Evolutionary conservation across 2,113 vertebrate species (phyloP), one percentile per base, ranked within the genome.

Genomic region (Sebastes fasciatus): DNA sequence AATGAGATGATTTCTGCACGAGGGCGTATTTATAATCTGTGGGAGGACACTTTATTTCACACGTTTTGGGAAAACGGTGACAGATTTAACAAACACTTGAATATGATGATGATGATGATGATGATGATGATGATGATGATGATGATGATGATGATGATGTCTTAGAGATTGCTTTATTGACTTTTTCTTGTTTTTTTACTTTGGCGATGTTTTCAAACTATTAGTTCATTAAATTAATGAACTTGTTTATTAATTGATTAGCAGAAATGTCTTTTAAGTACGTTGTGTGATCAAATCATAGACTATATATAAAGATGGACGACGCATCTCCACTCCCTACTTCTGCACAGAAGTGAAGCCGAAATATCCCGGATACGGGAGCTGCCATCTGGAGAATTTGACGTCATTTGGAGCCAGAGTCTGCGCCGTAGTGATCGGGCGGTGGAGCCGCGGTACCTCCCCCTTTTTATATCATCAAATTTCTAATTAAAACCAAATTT

Each of bases 181-280:
- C 8, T 63, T 19, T 46, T 73, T 80, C 6, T 81, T 88, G 11
- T 55, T 81, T 91, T 93, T 93, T 19, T 89, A 93, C 87, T 83
- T 80, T n/a, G 4, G 76, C 85, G 70, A 88, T 74, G 69, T 88
- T 86, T 89, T 90, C 86, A 82, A 75, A 67, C 23, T 43, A 16
- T 68, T 52, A 67, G 86, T 90, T 92, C 90, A 89, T 93, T 93
- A 92, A 90, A 92, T 93, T 90, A 93, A 93, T 91, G 89, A 88
- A 83, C 86, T 40, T 81, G 8, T 80, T 87, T 7, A 88, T 79
- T 92, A 2, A 90, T 79, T 89, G 34, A 83, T 86, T 77, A 14
- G 66, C 72, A 17, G 54, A 88, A 88, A 86, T 80, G 58, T 79
- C 43, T 75, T 54, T 71, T 21, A 71, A 42, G 55, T 84, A 68